Percentiles rank a stretch among this genome's conserved stretches.
phyloP scores from a whole-genome alignment of 2,888 invertebrate species.

The Nephrocerus scutellatus region DNA sequence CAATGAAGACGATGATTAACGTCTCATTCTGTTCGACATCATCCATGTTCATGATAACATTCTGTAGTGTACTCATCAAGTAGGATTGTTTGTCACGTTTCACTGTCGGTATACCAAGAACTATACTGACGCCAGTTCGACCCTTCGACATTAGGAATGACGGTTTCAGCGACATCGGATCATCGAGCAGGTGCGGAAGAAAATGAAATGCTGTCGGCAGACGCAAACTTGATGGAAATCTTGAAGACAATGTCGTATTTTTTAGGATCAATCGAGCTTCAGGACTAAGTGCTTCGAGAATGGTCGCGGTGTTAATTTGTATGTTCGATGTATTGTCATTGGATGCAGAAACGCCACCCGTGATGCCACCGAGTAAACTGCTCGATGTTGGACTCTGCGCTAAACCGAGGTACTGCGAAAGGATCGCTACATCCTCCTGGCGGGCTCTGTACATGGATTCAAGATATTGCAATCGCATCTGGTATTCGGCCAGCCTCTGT shows the following conservation, averaged over 20 bases:
- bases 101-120: conserved; percentile 82
- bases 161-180: conserved; percentile 69
- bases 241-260: conserved; percentile 50
- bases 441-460: conserved; percentile 70
- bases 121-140: conserved; percentile 68
- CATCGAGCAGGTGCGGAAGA: conserved; percentile 76
- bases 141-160: conserved; percentile 70
- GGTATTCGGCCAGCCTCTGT: conserved; percentile 66
- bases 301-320: conserved; percentile 21
- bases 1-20: conserved; percentile 78
- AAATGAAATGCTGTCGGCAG: conserved; percentile 78
- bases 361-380: conserved; percentile 7
- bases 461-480: conserved; percentile 69
- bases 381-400: conserved; percentile 21
- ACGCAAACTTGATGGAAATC: conserved; percentile 49
- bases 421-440: conserved; percentile 66
- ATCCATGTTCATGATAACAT: conserved; percentile 72
- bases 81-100: conserved; percentile 82
- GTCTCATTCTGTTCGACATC: conserved; percentile 66
- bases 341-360: conserved; percentile 5
- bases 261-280: conserved; percentile 47
- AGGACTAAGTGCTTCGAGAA: conserved; percentile 45
- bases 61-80: conserved; percentile 75
- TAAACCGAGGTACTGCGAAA: conserved; percentile 59
- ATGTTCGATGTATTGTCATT: conserved; percentile 25